Evolutionary conservation across 2,113 vertebrate genomes (phyloP), one percentile per base, ranked within the genome.

Genomic region (Mastomys coucha): DNA sequence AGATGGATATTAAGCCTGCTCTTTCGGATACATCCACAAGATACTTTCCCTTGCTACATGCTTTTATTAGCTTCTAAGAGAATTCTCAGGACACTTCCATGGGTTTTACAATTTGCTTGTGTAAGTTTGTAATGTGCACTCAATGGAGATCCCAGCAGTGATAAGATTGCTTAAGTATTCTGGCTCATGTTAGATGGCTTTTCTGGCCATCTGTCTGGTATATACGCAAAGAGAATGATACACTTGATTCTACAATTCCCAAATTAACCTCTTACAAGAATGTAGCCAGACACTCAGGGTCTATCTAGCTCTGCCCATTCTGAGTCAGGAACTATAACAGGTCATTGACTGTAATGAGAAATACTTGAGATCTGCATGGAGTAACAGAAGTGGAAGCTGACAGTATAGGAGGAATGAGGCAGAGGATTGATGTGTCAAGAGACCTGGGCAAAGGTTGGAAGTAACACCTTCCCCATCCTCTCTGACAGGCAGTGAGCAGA

Each of bases 11-110:
- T 85, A 85, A 85, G 80, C 31, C n/a, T 20, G 72, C 63, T 14
- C 13, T 49, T 92, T 94, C 69, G 67, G 51, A 72, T 81, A 53
- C 24, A 78, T 73, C 78, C 31, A 75, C 78, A 53, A 72, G 84
- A 89, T 58, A 67, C 39, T 92, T 81, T 91, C 39, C 39, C 95
- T 87, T 89, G 14, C 31, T 82, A 31, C 16, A 42, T 28, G 8
- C 2, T 63, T 51, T 20, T 82, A 58, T 69, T 77, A 36, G 16
- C 39, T 63, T 88, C 75, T 73, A 88, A 39, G 80, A 80, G 84
- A 91, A 89, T 94, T 89, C 72, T 72, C 19, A 63, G 53, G 58
- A 45, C 2, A 19, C 53, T 91, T 92, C 60, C 53, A 95, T 56
- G 14, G 13, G 10, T 92, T 63, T 69, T 63, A 84, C 4, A 92